A percentile compares a stretch with the other conserved stretches of the same genome.
Evolutionary conservation across 2,797 vertebrate species (phyloP).

Genomic region (Danio tinwini): DNA sequence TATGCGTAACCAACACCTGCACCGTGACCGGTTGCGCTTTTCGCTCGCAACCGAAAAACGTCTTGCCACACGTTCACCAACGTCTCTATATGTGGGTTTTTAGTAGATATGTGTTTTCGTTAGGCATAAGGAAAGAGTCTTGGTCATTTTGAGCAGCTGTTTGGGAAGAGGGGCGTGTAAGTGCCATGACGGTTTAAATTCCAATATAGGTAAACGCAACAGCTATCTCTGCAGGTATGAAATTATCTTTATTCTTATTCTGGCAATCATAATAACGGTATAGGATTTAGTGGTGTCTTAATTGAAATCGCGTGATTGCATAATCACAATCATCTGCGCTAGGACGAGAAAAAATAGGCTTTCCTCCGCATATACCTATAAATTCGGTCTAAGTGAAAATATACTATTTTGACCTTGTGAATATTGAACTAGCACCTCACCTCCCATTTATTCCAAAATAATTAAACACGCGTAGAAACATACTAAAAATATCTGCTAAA

Average conservation of each 20-base stretch:
- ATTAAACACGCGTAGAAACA: too few relatives aligned
- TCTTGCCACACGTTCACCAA: not conserved
- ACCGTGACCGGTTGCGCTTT: conserved; percentile 54
- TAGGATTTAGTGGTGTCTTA: too few relatives aligned
- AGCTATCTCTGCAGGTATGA: conserved; percentile 28
- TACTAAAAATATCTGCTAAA: too few relatives aligned
- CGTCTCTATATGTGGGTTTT: not conserved
- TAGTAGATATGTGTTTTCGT: not conserved
- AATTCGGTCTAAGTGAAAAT: not conserved
- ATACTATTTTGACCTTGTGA: not conserved
- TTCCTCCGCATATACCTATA: not conserved
- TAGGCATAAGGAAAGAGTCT: not conserved
- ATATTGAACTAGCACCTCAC: too few relatives aligned
- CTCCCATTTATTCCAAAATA: too few relatives aligned
- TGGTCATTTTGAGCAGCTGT: conserved; percentile 27
- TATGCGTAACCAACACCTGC: conserved; percentile 67
- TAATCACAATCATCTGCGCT: not conserved
- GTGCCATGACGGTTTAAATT: conserved; percentile 57
- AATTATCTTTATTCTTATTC: not conserved
- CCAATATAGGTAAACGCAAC: conserved; percentile 43
- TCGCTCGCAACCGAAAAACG: conserved; percentile 16
- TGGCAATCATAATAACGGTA: not conserved
- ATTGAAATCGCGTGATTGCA: conserved; percentile 4
- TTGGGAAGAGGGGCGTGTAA: conserved; percentile 72
- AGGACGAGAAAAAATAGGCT: not conserved